Evolutionary conservation across 2,888 invertebrate genomes (phyloP).

Genomic region (Caenorhabditis sp.): DNA sequence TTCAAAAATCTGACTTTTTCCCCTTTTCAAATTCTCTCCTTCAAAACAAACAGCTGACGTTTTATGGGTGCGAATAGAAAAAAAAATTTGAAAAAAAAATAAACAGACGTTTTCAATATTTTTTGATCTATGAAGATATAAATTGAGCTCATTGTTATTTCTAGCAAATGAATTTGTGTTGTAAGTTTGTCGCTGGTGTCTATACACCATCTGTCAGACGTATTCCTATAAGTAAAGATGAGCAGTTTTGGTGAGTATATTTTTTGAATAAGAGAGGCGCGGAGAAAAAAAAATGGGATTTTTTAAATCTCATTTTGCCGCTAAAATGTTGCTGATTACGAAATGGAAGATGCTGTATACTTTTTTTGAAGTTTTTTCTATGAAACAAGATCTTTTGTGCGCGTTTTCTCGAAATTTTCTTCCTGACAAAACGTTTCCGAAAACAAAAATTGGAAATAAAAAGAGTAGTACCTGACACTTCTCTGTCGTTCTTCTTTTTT

Average conservation of each 20-base stretch:
- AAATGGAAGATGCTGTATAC: too few relatives aligned
- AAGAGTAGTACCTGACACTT: too few relatives aligned
- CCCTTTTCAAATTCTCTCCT: conserved; percentile 9
- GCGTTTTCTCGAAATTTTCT: too few relatives aligned
- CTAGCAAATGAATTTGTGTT: conserved; percentile 33
- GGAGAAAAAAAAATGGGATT: conserved; percentile 1
- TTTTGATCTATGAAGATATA: not conserved
- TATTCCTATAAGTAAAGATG: conserved; percentile 63
- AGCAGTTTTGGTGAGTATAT: conserved; percentile 53
- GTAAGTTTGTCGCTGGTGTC: conserved; percentile 35
- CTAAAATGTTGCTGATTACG: too few relatives aligned
- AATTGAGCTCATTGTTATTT: not conserved
- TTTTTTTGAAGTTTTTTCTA: too few relatives aligned
- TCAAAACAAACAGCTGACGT: conserved; percentile 4
- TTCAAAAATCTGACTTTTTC: conserved; percentile 29
- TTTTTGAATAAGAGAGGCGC: not conserved
- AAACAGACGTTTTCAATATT: not conserved
- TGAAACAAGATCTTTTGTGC: too few relatives aligned
- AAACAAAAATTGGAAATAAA: too few relatives aligned
- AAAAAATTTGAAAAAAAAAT: not conserved
- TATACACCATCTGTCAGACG: conserved; percentile 40
- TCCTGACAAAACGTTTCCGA: too few relatives aligned
- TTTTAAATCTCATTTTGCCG: not conserved
- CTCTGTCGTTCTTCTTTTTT: too few relatives aligned
- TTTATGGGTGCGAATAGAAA: not conserved